phyloP scores from a whole-genome alignment of 2,113 vertebrate species.

The Pomatorhinus ruficollis region DNA sequence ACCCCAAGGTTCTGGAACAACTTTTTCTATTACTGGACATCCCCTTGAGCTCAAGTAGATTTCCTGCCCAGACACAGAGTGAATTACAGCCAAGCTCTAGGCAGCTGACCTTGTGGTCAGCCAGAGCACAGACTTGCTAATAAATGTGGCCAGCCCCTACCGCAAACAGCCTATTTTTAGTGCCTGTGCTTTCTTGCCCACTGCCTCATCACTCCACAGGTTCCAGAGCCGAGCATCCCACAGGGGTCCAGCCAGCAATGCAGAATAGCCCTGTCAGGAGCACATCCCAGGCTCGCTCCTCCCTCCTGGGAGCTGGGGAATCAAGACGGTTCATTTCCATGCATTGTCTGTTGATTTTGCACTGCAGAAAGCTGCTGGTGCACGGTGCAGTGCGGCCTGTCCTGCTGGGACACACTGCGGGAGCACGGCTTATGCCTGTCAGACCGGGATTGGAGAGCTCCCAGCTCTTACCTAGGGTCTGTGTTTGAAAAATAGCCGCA shows the following conservation, averaged over 20 bases:
- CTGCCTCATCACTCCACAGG: neutral
- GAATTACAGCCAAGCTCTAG: constrained; percentile 13
- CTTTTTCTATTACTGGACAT: constrained; percentile 57
- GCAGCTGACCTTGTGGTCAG: constrained; percentile 61
- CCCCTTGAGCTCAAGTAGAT: constrained; percentile 43
- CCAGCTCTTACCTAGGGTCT: neutral
- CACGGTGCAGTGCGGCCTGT: accelerated
- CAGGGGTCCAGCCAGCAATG: accelerated
- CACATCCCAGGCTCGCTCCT: accelerated
- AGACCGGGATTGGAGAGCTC: neutral
- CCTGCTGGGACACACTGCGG: accelerated
- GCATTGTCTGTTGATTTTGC: neutral
- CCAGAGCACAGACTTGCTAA: constrained; percentile 24
- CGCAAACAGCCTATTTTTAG: constrained; percentile 25
- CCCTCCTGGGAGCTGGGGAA: neutral
- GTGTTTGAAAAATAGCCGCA: neutral
- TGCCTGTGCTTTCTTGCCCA: neutral
- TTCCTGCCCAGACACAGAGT: constrained; percentile 47
- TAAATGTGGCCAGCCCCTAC: constrained; percentile 47
- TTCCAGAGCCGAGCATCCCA: neutral
- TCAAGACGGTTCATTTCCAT: neutral
- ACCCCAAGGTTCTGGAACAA: constrained; percentile 29
- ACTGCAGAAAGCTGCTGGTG: accelerated
- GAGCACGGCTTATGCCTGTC: accelerated
- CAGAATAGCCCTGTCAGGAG: neutral